Evolutionary conservation across 2,888 invertebrate genomes (phyloP).

Genomic region (Drosophila birchii): DNA sequence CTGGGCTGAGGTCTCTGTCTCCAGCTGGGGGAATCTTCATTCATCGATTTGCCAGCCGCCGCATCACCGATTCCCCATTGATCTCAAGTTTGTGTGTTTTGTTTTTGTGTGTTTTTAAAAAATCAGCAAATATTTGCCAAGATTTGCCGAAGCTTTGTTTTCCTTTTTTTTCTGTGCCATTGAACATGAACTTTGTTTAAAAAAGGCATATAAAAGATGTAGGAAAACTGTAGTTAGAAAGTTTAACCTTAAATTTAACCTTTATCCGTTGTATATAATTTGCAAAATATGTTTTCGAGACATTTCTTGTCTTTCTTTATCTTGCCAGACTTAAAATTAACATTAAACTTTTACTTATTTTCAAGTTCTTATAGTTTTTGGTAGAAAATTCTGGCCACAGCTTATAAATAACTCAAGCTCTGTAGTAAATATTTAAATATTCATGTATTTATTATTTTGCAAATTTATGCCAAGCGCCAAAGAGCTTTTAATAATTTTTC

Average conservation of each 20-base stretch:
- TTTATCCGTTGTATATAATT: not conserved
- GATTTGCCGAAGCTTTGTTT: not conserved
- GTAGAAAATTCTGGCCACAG: too few relatives aligned
- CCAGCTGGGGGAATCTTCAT: conserved; percentile 23
- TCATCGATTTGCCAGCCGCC: conserved; percentile 3
- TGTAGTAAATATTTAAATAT: conserved; percentile 23
- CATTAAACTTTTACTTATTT: not conserved
- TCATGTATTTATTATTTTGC: not conserved
- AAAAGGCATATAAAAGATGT: not conserved
- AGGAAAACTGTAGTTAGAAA: not conserved
- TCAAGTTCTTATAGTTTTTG: not conserved
- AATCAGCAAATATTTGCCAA: not conserved
- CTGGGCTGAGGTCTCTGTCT: not conserved
- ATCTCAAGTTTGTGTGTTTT: not conserved
- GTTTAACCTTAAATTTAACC: not conserved
- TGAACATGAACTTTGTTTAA: conserved; percentile 23
- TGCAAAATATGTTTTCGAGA: conserved; percentile 3
- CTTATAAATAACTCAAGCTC: not conserved
- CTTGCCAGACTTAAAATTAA: not conserved
- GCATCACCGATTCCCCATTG: conserved; percentile 2
- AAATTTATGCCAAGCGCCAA: conserved; percentile 20
- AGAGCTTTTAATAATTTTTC: conserved; percentile 36
- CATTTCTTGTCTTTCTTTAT: not conserved
- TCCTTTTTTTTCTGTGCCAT: conserved; percentile 14
- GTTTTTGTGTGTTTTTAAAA: not conserved